Evolutionary conservation across 1,140 invertebrate genomes (phyloP).

Genomic region (Orussus abietinus): DNA sequence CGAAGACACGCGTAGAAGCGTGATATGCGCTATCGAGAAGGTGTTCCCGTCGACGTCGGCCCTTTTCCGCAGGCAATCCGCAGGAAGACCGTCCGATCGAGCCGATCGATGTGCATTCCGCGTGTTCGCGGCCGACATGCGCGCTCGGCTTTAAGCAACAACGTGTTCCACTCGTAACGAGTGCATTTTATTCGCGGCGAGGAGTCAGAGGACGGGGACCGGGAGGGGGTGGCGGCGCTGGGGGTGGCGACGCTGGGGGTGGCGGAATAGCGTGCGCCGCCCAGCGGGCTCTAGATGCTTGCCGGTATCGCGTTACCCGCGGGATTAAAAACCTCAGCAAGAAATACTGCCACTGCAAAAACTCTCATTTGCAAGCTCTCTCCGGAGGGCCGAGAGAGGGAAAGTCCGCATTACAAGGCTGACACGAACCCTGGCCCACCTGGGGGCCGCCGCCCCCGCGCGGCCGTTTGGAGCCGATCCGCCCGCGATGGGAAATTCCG

Average conservation of each 20-base stretch:
- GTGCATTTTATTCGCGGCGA: slow-evolving; percentile 8
- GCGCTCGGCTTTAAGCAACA: slow-evolving; percentile 20
- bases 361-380: slow-evolving; percentile 40
- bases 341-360: slow-evolving; percentile 37
- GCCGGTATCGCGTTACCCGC: slow-evolving; percentile 33
- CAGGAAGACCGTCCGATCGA: neutral
- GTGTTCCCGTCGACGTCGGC: too few species aligned
- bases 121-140: slow-evolving; percentile 21
- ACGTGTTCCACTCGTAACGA: slow-evolving; percentile 25
- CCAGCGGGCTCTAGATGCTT: slow-evolving; percentile 18
- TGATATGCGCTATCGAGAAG: too few species aligned
- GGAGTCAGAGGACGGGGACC: neutral
- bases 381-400: too few species aligned
- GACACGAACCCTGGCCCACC: too few species aligned
- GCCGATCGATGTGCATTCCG: slow-evolving; percentile 33
- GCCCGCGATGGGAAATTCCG: too few species aligned
- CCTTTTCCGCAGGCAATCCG: too few species aligned
- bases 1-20: too few species aligned
- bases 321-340: slow-evolving; percentile 41
- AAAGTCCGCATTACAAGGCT: too few species aligned
- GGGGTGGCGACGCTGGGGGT: neutral
- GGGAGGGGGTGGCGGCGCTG: slow-evolving; percentile 1
- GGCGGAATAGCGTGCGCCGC: too few species aligned
- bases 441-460: too few species aligned
- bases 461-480: too few species aligned